Base-by-base conservation (phyloP, 2,888 invertebrate species). In the Branchellion lobata region DNA sequence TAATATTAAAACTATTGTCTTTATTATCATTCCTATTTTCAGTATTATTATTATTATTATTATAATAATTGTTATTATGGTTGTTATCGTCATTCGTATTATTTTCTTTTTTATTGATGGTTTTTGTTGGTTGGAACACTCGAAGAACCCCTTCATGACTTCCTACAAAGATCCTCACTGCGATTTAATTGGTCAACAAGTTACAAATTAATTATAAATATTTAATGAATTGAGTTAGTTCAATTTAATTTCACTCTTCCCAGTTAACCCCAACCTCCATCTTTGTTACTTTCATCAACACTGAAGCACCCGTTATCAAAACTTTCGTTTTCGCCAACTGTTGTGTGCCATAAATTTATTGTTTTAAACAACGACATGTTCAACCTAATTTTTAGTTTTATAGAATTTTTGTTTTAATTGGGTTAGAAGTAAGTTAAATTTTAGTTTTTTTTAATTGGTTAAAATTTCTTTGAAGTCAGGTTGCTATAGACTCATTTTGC, bases 361-460 rank as follows among this genome's bases (percentile, higher is more conserved):
- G 93, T 91, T 90, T 94, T 95, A 86, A 97, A 97, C 84, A 97
- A 89, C 1, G 96, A 96, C 97, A 97, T 97, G 14, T 33, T 73
- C 27, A 36, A 36, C 1, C 8, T 14, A 47, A 47, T 18, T 47
- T 47, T 14, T n/a, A n/a, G n/a, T n/a, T n/a, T n/a, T n/a, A n/a
- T n/a, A n/a, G n/a, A n/a, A n/a, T n/a, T n/a, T n/a, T n/a, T n/a
- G n/a, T n/a, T n/a, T n/a, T n/a, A n/a, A n/a, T n/a, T n/a, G n/a
- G n/a, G n/a, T n/a, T n/a, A n/a, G n/a, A n/a, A n/a, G n/a, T n/a
- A n/a, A n/a, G n/a, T n/a, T n/a, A n/a, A n/a, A n/a, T n/a, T n/a
- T n/a, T n/a, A n/a, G n/a, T n/a, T n/a, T n/a, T n/a, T n/a, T n/a
- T n/a, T n/a, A n/a, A n/a, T n/a, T n/a, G n/a, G n/a, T n/a, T n/a